phyloP scores from a whole-genome alignment of 1,140 invertebrate species.

The Bombus sibiricus region DNA sequence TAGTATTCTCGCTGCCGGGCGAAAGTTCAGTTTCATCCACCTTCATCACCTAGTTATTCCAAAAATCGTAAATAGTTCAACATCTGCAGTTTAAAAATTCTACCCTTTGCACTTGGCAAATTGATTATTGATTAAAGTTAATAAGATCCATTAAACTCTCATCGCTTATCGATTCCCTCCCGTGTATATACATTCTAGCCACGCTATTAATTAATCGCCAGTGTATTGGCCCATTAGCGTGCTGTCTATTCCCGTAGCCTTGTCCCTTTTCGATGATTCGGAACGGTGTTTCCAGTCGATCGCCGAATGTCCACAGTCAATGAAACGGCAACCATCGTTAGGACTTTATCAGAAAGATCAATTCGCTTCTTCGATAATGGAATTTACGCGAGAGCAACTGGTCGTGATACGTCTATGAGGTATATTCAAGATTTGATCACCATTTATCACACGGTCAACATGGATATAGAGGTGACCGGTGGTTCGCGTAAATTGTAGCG shows the following conservation, averaged over 20 bases:
- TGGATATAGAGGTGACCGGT: background rate
- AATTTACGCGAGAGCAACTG: slow-evolving; percentile 39
- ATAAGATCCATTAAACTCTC: slow-evolving; percentile 38
- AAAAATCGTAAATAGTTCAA: background rate
- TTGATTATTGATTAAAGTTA: slow-evolving; percentile 35
- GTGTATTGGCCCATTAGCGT: slow-evolving; percentile 5
- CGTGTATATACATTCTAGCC: background rate
- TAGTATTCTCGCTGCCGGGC: background rate
- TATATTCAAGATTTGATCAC: slow-evolving; percentile 49
- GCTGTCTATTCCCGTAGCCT: background rate
- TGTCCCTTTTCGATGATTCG: background rate
- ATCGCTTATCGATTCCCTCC: slow-evolving; percentile 24
- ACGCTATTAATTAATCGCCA: slow-evolving; percentile 31
- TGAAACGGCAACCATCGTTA: slow-evolving; percentile 2
- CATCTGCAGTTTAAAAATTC: background rate
- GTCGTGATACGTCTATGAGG: slow-evolving; percentile 37
- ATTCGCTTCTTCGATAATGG: slow-evolving; percentile 34
- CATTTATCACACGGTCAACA: slow-evolving; percentile 57
- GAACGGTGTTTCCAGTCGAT: background rate
- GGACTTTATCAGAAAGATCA: slow-evolving; percentile 5
- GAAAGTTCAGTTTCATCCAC: background rate
- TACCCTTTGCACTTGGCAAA: background rate
- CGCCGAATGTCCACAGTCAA: background rate
- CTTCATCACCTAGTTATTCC: no score
- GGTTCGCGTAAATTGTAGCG: slow-evolving; percentile 50